Evolutionary conservation across 2,888 invertebrate genomes (phyloP), one percentile per base, ranked within the genome.

Genomic region (Mesoligia furuncula): DNA sequence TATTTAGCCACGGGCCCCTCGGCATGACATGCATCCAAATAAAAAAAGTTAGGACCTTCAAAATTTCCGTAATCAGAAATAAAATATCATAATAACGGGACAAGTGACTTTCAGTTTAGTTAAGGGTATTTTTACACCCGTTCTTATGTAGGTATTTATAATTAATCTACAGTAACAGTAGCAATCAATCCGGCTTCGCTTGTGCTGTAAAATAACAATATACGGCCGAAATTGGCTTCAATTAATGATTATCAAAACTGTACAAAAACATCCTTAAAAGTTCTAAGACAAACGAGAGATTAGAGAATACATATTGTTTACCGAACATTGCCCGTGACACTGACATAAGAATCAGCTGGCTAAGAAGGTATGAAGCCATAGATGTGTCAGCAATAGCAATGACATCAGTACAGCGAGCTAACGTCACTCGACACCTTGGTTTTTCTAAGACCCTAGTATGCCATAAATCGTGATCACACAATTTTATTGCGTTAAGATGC

Each of bases 371-470:
- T 20, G 78, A 86, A 86, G 36, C 69, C 65, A 39, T 54, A 74
- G 45, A 59, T 70, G 39, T 66, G 48, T 69, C 51, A 65, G 67
- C 51, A 82, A 73, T 83, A 82, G 31, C 39, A 48, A 66, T 87
- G 86, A 82, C 78, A 80, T 87, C 73, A 80, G 62, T 36, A 59
- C 13, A 39, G n/a, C 24, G 39, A 51, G 45, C 42, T 75, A 15
- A 77, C 88, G 80, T 87, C 80, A 86, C 15, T 24, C 31, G 1
- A 59, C 69, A 70, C 66, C 72, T 83, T 59, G 68, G 24, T n/a
- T 71, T 48, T 45, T 48, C 57, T 71, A 48, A 31, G 62, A 48
- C 31, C 27, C 39, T 36, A n/a, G 24, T 61, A 15, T 57, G 31
- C n/a, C 36, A 39, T 45, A 20, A 31, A 4, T 70, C 76, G 74